A percentile compares a stretch with the other conserved stretches of the same genome.
phyloP scores from a whole-genome alignment of 2,888 invertebrate genomes.

The Papilio protenor region DNA sequence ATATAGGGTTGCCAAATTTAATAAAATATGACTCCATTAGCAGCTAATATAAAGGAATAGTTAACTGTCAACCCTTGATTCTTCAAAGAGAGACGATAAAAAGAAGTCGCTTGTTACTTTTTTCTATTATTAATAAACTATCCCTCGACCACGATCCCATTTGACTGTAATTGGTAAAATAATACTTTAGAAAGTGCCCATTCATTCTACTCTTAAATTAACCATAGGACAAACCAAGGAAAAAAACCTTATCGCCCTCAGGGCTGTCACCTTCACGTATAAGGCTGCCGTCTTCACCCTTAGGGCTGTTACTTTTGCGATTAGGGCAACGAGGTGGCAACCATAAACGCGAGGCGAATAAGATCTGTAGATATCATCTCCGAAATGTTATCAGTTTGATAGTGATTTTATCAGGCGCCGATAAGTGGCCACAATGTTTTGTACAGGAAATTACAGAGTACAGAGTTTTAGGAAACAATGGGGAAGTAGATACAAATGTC shows the following conservation, averaged over 20 bases:
- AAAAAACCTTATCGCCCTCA: neutral
- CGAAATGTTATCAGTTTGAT: constrained; percentile 34
- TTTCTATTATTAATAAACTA: neutral
- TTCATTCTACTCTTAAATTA: neutral
- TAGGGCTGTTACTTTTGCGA: neutral
- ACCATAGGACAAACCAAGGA: neutral
- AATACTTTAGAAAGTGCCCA: neutral
- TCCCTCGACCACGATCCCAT: neutral
- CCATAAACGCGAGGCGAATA: constrained; percentile 7
- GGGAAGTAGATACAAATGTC: constrained; percentile 1
- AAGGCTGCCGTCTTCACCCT: too few relatives aligned
- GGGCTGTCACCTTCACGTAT: neutral
- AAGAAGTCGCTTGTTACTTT: neutral
- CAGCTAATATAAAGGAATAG: neutral
- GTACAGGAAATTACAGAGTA: constrained; percentile 32
- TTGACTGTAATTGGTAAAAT: too few relatives aligned
- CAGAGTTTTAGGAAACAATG: constrained; percentile 18
- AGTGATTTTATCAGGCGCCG: constrained; percentile 33
- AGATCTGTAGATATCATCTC: constrained; percentile 32
- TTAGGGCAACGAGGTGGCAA: neutral
- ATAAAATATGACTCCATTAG: neutral
- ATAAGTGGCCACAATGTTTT: constrained; percentile 27
- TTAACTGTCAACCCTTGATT: neutral
- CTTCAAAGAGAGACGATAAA: neutral
- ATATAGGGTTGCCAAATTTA: neutral